These are phyloP conservation scores for Vulpes ferrilata DNA, from an alignment of 2,113 vertebrate genomes.

Conservation along the genomic window DNA sequence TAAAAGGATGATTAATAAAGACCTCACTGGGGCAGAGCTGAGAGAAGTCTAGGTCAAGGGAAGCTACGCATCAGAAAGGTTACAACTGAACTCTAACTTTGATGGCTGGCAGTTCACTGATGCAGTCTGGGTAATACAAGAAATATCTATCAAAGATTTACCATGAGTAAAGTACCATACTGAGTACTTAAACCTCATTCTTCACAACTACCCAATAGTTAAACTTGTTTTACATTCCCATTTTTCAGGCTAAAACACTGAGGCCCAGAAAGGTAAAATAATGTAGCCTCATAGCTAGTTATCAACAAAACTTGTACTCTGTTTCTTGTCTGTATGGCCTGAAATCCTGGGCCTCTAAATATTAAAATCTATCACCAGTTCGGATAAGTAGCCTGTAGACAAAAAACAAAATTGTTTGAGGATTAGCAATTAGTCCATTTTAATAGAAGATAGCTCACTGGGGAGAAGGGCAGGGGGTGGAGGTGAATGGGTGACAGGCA, in stretches of 20 bases:
- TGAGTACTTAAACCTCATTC: neutral
- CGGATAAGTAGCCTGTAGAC: neutral
- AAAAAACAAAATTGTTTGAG: neutral
- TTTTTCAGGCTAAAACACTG: conserved; percentile 5
- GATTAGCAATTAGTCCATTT: neutral
- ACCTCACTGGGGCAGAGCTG: neutral
- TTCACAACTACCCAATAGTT: neutral
- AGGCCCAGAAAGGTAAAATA: neutral
- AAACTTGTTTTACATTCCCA: neutral
- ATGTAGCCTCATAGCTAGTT: neutral
- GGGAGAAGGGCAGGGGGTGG: too few relatives aligned
- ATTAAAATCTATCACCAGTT: neutral
- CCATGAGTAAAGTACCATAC: neutral
- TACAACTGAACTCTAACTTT: neutral
- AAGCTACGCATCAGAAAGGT: neutral
- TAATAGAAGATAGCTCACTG: neutral
- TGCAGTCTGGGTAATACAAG: neutral
- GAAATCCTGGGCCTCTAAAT: neutral
- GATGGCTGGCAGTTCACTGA: neutral
- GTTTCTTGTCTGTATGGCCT: neutral
- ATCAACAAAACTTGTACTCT: neutral
- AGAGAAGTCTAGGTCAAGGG: neutral
- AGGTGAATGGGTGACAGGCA: too few relatives aligned
- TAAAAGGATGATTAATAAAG: conserved; percentile 32
- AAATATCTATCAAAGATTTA: neutral